These are phyloP conservation scores for Eupsittula cactorum DNA, from an alignment of 2,113 vertebrate genomes.

Conservation along the genomic window DNA sequence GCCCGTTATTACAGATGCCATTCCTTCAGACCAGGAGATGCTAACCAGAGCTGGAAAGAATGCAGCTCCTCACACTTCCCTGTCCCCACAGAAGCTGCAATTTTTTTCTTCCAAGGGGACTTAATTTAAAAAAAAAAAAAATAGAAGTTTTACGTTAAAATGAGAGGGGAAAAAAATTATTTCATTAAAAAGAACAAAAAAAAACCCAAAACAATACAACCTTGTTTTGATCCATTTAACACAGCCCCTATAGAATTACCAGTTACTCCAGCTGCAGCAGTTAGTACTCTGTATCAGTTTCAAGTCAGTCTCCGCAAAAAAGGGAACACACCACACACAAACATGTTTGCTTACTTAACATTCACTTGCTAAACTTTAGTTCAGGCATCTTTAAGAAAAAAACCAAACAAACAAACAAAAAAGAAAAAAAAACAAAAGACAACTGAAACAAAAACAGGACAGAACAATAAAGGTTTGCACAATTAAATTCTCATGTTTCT, in stretches of 20 bases:
- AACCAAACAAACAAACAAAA: too few species aligned
- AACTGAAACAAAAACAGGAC: neutral
- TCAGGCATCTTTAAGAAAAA: neutral
- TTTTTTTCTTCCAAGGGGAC: neutral
- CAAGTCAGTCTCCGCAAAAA: neutral
- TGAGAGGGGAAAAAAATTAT: neutral
- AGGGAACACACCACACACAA: neutral
- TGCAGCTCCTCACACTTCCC: neutral
- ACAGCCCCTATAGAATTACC: neutral
- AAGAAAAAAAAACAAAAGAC: neutral
- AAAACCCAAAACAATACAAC: neutral
- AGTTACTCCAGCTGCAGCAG: neutral
- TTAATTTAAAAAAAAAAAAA: neutral
- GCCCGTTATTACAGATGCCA: neutral
- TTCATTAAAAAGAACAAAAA: neutral
- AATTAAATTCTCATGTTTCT: neutral
- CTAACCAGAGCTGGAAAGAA: slow-evolving; percentile 11
- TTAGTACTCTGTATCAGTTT: neutral
- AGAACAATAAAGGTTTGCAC: neutral
- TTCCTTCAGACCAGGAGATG: neutral
- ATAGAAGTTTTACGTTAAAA: neutral
- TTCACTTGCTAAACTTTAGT: neutral
- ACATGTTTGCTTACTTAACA: neutral
- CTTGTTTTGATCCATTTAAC: neutral
- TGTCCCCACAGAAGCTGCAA: neutral